Evolutionary conservation across 2,797 vertebrate species (phyloP).

Genomic region (Falco cherrug): DNA sequence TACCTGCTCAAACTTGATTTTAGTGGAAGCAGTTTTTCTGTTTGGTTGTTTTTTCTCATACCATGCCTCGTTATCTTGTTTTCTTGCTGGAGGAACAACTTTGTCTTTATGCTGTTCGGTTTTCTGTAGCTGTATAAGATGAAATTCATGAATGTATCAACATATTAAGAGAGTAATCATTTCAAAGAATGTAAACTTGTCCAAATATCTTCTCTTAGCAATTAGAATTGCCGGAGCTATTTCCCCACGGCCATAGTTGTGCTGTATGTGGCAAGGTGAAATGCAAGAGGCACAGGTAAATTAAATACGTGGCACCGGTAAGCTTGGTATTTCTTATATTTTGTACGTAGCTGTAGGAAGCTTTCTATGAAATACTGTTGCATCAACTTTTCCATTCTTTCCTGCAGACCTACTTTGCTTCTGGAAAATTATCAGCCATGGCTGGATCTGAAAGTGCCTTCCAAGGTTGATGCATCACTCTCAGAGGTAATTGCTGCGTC

Average conservation of each 20-base stretch:
- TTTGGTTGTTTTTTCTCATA: background rate
- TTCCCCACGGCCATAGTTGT: conserved; percentile 90
- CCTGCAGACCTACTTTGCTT: conserved; percentile 85
- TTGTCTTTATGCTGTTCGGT: background rate
- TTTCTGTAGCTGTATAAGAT: background rate
- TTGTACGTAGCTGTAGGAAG: background rate
- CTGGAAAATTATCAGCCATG: conserved; percentile 96
- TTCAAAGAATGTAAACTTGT: background rate
- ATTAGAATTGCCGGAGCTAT: conserved; percentile 86
- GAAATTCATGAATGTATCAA: accelerated
- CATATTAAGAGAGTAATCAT: background rate
- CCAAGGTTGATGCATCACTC: conserved; percentile 92
- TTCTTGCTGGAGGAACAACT: background rate
- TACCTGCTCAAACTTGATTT: background rate
- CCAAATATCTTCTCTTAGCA: conserved; percentile 69
- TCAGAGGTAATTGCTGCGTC: conserved; percentile 83
- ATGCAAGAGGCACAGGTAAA: conserved; percentile 91
- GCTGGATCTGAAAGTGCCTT: conserved; percentile 90
- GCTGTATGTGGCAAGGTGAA: conserved; percentile 93
- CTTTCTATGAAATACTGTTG: background rate
- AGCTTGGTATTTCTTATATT: background rate
- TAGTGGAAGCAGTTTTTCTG: accelerated
- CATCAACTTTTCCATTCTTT: background rate
- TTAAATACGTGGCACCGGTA: background rate
- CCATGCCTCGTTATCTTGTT: background rate